Evolutionary conservation across 1,140 invertebrate genomes (phyloP).

Genomic region (Drosophila sucinea): DNA sequence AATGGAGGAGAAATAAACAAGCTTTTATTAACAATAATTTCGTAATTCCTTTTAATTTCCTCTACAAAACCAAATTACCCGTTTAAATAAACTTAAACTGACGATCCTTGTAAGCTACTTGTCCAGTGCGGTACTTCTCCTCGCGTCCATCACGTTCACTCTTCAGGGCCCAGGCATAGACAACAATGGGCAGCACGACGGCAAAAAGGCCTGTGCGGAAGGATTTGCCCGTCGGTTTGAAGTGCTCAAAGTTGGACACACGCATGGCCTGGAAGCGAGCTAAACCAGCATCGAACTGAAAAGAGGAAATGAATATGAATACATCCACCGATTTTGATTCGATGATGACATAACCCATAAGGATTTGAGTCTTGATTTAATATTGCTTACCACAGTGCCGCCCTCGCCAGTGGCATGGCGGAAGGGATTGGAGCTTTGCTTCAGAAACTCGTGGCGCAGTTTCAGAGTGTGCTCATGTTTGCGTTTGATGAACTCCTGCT

Average conservation of each 20-base stretch:
- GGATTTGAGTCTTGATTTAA: slow-evolving; percentile 18
- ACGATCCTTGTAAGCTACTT: slow-evolving; percentile 89
- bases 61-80: slow-evolving; percentile 31
- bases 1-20: slow-evolving; percentile 89
- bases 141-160: slow-evolving; percentile 85
- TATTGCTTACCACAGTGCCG: slow-evolving; percentile 85
- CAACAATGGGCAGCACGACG: slow-evolving; percentile 85
- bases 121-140: slow-evolving; percentile 86
- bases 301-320: slow-evolving; percentile 30
- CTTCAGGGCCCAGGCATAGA: slow-evolving; percentile 85
- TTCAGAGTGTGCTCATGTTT: slow-evolving; percentile 77
- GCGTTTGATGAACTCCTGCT: slow-evolving; percentile 63
- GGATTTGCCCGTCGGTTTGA: slow-evolving; percentile 87
- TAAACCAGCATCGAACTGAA: slow-evolving; percentile 90
- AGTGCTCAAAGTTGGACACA: slow-evolving; percentile 86
- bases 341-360: slow-evolving; percentile 82
- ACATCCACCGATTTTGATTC: slow-evolving; percentile 19
- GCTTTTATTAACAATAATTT: slow-evolving; percentile 13
- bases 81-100: slow-evolving; percentile 85
- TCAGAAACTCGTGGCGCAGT: slow-evolving; percentile 86
- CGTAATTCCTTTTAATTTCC: slow-evolving; percentile 55
- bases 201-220: slow-evolving; percentile 84
- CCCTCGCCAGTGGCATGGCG: slow-evolving; percentile 84
- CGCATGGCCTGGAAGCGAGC: slow-evolving; percentile 89
- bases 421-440: slow-evolving; percentile 87